Percentiles rank a stretch among this genome's conserved stretches.
These are phyloP conservation scores for Phylloscopus trochilus DNA, from an alignment of 2,113 vertebrate species.

Conservation along the genomic window DNA sequence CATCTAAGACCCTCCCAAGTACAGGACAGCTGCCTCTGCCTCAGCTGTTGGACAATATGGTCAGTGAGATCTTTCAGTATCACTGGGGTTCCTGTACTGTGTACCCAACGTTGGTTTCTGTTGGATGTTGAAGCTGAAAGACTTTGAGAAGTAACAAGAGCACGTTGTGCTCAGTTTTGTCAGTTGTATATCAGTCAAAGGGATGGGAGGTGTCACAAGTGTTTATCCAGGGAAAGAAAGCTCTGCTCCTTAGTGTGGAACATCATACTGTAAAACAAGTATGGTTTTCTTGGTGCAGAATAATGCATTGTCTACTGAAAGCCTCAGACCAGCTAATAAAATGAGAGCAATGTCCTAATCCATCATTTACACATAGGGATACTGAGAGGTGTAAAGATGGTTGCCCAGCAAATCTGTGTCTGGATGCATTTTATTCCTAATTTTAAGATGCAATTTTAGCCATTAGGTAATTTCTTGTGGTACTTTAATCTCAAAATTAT, in stretches of 20 bases:
- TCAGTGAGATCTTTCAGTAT: background rate
- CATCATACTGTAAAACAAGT: background rate
- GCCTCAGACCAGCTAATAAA: background rate
- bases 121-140: background rate
- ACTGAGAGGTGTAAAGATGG: background rate
- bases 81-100: background rate
- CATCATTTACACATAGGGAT: background rate
- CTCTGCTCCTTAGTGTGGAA: background rate
- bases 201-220: background rate
- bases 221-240: background rate
- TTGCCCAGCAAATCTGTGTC: background rate
- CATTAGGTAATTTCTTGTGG: background rate
- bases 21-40: background rate
- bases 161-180: background rate
- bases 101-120: background rate
- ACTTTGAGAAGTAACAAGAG: background rate
- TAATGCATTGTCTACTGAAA: background rate
- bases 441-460: background rate
- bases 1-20: background rate
- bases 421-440: background rate
- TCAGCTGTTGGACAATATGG: background rate
- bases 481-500: background rate
- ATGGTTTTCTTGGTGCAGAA: background rate
- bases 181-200: background rate
- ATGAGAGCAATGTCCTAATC: background rate